These are phyloP conservation scores for Centruroides vittatus DNA, from an alignment of 1,140 invertebrate species.

Conservation along the genomic window DNA sequence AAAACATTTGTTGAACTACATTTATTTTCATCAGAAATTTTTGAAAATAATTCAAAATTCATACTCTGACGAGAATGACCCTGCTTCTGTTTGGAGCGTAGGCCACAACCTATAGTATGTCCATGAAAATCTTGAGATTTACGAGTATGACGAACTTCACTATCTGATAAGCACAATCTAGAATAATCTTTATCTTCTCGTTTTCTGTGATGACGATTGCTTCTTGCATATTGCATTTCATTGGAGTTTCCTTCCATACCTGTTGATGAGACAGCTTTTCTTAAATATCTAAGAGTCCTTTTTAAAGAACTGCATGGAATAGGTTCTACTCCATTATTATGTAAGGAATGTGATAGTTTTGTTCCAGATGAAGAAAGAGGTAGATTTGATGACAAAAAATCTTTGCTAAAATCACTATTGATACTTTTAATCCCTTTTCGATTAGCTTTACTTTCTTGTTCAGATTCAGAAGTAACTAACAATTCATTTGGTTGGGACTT, in stretches of 20 bases:
- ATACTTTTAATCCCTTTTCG: no score
- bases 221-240: not conserved
- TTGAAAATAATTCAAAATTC: no score
- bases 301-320: constrained; percentile 11
- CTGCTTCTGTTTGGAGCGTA: constrained; percentile 9
- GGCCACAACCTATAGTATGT: not conserved
- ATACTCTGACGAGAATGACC: not conserved
- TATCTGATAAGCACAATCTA: constrained; percentile 15
- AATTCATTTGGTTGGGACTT: no score
- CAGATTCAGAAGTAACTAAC: no score
- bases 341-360: no score
- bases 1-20: no score
- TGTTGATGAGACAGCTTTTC: constrained; percentile 11
- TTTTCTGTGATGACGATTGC: not conserved
- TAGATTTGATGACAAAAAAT: no score
- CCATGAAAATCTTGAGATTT: not conserved
- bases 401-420: not conserved
- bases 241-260: constrained; percentile 5
- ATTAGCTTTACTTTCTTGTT: no score
- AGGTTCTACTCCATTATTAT: no score
- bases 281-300: constrained; percentile 11
- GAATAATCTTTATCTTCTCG: constrained; percentile 6
- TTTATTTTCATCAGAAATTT: not conserved
- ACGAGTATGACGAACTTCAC: constrained; percentile 8
- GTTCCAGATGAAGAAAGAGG: no score